phyloP scores from a whole-genome alignment of 2,113 vertebrate species.

The Gobius niger region DNA sequence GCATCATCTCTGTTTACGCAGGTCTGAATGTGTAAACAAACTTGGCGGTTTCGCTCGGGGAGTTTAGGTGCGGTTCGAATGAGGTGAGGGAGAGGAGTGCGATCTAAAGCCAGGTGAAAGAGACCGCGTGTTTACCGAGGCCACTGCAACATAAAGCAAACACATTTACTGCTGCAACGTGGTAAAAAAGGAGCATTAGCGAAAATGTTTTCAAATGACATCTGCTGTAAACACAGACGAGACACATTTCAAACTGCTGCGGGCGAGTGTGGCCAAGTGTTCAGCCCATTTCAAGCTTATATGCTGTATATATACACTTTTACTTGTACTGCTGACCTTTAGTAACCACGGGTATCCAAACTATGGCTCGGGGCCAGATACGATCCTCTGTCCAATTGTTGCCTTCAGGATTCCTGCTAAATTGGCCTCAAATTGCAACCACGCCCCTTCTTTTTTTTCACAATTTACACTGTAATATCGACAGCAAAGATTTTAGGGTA shows the following conservation, averaged over 20 bases:
- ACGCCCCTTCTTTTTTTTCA: too few relatives aligned
- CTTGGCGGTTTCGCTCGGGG: neutral
- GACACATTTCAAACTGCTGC: neutral
- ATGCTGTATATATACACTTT: neutral
- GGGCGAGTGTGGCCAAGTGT: neutral
- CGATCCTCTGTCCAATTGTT: too few relatives aligned
- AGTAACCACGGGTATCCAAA: too few relatives aligned
- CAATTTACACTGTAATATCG: too few relatives aligned
- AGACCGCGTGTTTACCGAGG: neutral
- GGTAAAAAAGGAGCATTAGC: neutral
- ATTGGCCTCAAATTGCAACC: too few relatives aligned
- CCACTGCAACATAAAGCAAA: neutral
- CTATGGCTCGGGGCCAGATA: too few relatives aligned
- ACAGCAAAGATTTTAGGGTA: too few relatives aligned
- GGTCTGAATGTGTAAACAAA: constrained; percentile 7
- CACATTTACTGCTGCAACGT: neutral
- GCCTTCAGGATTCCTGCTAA: too few relatives aligned
- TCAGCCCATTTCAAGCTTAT: neutral
- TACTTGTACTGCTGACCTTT: too few relatives aligned
- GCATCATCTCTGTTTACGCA: neutral
- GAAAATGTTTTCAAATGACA: neutral
- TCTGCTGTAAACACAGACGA: neutral
- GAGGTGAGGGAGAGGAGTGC: neutral
- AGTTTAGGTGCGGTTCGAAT: neutral
- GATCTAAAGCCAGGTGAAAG: neutral